Conservation (phyloP, 2,113 vertebrate species). For the Cephalopterus ornatus region DNA sequence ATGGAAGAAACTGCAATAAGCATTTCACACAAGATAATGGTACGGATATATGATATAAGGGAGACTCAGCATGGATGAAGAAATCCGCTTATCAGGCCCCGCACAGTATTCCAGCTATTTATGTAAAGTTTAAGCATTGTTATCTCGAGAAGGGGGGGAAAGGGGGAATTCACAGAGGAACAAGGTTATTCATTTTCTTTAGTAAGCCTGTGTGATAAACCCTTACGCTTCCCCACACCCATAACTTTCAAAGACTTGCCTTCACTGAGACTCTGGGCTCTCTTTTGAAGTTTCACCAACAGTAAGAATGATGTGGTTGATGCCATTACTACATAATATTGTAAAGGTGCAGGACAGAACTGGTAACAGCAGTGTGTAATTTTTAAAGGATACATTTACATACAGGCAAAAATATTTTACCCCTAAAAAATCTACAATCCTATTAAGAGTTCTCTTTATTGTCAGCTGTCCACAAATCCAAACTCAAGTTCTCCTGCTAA, state of each 20-base stretch:
- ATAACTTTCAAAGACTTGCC: background rate
- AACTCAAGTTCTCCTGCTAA: background rate
- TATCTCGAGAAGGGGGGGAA: background rate
- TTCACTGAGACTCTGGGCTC: background rate
- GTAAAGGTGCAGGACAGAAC: background rate
- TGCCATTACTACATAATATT: background rate
- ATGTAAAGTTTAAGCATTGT: constrained; percentile 34
- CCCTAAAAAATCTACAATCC: background rate
- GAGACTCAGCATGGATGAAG: constrained; percentile 24
- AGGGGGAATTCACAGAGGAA: background rate
- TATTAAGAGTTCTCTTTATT: background rate
- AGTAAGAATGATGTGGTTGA: background rate
- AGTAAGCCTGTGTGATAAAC: background rate
- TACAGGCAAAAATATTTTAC: background rate
- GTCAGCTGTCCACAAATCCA: background rate
- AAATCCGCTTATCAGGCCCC: constrained; percentile 54
- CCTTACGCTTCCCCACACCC: background rate
- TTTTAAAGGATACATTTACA: background rate
- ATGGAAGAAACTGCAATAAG: constrained; percentile 48
- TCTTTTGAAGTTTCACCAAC: background rate
- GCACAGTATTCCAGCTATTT: constrained; percentile 45
- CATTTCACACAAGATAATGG: constrained; percentile 53
- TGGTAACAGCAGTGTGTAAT: background rate
- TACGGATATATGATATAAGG: background rate
- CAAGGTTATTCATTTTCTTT: background rate